Conservation (phyloP, 2,113 vertebrate genomes). For the Polypterus senegalus region DNA sequence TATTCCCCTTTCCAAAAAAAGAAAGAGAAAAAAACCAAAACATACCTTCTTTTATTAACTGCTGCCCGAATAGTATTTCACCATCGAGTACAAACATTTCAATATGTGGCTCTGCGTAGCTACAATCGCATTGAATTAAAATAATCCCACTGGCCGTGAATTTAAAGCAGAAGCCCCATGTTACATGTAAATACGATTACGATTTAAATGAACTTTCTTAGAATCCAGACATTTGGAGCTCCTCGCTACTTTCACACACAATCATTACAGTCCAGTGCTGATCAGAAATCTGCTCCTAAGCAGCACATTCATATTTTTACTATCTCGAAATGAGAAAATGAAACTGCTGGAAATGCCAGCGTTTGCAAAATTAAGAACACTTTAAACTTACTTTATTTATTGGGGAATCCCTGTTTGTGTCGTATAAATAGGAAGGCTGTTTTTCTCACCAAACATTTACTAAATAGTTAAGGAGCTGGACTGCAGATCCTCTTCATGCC, state of each 20-base stretch:
- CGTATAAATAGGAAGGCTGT: too few species aligned
- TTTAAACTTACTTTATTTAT: too few species aligned
- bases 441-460: too few species aligned
- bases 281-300: too few species aligned
- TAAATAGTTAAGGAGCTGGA: too few species aligned
- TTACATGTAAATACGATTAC: conserved; percentile 74
- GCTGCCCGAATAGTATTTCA: conserved; percentile 69
- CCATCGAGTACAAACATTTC: conserved; percentile 59
- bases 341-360: too few species aligned
- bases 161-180: conserved; percentile 58
- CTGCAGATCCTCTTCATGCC: too few species aligned
- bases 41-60: conserved; percentile 77
- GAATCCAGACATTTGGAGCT: conserved; percentile 59
- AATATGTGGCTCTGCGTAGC: conserved; percentile 57
- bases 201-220: conserved; percentile 69
- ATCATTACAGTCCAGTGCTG: not conserved
- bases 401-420: too few species aligned
- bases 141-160: conserved; percentile 59
- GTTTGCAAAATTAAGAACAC: too few species aligned
- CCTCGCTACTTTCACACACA: not conserved
- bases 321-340: too few species aligned
- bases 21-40: conserved; percentile 31
- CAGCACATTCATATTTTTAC: too few species aligned
- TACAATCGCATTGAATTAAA: conserved; percentile 55
- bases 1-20: conserved; percentile 74